Evolutionary conservation across 2,113 vertebrate genomes (phyloP).

Genomic region (Strigops habroptila): DNA sequence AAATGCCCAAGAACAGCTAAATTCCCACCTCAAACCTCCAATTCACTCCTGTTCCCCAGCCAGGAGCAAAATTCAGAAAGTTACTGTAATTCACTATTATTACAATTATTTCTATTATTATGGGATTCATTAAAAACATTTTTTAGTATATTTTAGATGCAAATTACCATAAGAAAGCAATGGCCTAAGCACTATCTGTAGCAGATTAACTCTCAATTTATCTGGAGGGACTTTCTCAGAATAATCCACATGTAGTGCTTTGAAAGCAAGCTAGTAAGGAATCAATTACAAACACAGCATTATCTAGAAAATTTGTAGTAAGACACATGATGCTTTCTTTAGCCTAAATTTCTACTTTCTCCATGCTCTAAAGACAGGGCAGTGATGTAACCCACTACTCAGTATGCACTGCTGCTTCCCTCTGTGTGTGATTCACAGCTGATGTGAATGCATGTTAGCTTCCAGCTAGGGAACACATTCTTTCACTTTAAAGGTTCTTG

Average conservation of each 20-base stretch:
- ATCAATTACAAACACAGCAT: not conserved
- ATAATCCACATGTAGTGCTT: not conserved
- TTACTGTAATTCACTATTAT: not conserved
- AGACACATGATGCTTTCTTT: not conserved
- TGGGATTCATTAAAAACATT: not conserved
- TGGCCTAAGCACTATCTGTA: not conserved
- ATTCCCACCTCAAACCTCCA: not conserved
- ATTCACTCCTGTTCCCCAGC: not conserved
- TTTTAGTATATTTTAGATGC: not conserved
- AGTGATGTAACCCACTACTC: not conserved
- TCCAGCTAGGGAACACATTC: not conserved
- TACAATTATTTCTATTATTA: not conserved
- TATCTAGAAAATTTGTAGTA: not conserved
- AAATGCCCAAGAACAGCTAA: not conserved
- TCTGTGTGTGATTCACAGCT: not conserved
- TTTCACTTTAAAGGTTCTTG: not conserved
- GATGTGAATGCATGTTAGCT: not conserved
- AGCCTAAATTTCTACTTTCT: not conserved
- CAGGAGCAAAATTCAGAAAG: not conserved
- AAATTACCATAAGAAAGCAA: not conserved
- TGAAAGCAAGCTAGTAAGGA: not conserved
- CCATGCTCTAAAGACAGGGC: not conserved
- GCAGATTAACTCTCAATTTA: not conserved
- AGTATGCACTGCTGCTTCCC: not conserved
- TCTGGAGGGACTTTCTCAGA: not conserved